Evolutionary conservation across 2,113 vertebrate species (phyloP).

Genomic region (Oncorhynchus masou): DNA sequence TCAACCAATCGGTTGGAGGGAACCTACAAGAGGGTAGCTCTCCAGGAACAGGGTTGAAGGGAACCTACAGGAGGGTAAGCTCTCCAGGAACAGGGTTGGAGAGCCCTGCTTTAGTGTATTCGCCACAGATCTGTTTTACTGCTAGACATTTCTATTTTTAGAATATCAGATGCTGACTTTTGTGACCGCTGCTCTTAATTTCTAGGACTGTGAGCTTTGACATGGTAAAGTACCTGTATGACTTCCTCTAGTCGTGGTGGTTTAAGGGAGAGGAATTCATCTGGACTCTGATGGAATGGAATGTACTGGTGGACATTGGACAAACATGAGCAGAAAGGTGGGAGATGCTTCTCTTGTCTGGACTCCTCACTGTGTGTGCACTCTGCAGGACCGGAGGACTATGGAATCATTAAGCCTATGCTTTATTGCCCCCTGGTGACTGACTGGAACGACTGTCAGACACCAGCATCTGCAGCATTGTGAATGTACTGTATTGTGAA

Average conservation of each 20-base stretch:
- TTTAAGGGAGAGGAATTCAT: constrained; percentile 10
- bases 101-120: not conserved
- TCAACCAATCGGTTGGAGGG: no score
- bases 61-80: no score
- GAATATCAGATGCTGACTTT: not conserved
- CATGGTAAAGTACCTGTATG: constrained; percentile 94
- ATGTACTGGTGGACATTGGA: constrained; percentile 10
- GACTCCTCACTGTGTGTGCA: not conserved
- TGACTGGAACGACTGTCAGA: not conserved
- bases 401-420: constrained; percentile 15
- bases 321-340: constrained; percentile 4
- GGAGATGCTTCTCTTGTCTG: not conserved
- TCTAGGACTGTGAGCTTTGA: constrained; percentile 96
- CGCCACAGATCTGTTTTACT: not conserved
- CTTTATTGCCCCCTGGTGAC: constrained; percentile 59
- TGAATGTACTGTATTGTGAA: no score
- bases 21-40: no score
- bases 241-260: constrained; percentile 83
- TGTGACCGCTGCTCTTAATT: constrained; percentile 54
- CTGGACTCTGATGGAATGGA: constrained; percentile 4
- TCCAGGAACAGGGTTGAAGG: no score
- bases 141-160: not conserved
- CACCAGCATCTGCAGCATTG: no score
- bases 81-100: no score
- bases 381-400: not conserved